Percentiles rank a stretch among this genome's conserved stretches.
Evolutionary conservation across 2,113 vertebrate species (phyloP).

Genomic region (Ictalurus furcatus): DNA sequence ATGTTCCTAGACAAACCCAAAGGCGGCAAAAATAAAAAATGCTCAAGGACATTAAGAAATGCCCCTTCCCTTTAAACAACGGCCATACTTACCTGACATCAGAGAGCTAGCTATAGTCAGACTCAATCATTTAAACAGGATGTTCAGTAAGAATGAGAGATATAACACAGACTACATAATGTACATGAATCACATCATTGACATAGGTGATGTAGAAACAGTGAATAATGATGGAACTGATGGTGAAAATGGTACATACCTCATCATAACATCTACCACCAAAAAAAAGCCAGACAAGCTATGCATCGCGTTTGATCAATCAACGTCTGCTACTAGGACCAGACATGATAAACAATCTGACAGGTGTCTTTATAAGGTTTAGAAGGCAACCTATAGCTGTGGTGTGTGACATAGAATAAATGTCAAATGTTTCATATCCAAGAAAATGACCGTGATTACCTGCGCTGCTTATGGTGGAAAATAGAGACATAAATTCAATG

Average conservation of each 20-base stretch:
- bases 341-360: no score
- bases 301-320: no score
- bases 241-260: neutral
- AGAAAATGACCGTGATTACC: no score
- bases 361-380: no score
- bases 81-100: constrained; percentile 24
- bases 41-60: constrained; percentile 32
- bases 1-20: constrained; percentile 26
- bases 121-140: constrained; percentile 20
- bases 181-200: constrained; percentile 30
- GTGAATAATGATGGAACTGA: neutral
- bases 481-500: no score
- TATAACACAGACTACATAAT: constrained; percentile 14
- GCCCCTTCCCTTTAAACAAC: neutral
- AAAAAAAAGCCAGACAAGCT: no score
- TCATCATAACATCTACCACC: no score
- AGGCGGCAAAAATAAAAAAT: constrained; percentile 16
- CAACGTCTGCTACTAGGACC: no score
- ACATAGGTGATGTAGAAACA: constrained; percentile 18
- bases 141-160: neutral
- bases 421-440: no score
- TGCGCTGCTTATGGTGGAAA: no score
- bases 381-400: no score
- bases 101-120: neutral
- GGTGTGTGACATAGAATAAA: no score